Evolutionary conservation across 2,113 vertebrate species (phyloP).

Genomic region (Gallinago undulata): DNA sequence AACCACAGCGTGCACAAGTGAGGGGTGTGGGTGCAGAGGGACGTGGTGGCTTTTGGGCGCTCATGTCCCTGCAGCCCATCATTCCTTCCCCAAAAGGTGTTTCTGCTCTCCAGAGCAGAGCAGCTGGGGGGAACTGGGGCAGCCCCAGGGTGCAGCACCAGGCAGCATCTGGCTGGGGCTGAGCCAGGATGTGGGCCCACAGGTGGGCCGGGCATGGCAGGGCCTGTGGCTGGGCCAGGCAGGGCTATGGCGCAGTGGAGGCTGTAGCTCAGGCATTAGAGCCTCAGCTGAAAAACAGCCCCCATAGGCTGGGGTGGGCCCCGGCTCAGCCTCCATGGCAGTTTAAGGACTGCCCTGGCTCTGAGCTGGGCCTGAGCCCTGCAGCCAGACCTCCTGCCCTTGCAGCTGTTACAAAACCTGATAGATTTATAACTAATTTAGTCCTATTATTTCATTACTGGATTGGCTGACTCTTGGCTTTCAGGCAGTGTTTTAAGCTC

Average conservation of each 20-base stretch:
- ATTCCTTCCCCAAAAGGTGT: background rate
- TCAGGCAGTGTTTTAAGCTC: background rate
- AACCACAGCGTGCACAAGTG: background rate
- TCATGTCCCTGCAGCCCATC: background rate
- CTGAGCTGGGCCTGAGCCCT: background rate
- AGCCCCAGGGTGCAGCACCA: background rate
- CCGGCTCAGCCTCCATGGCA: accelerated
- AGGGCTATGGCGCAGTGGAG: accelerated
- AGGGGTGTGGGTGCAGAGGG: background rate
- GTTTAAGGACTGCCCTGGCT: accelerated
- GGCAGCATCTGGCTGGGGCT: background rate
- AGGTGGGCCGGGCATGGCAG: too few species aligned
- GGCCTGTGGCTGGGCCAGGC: background rate
- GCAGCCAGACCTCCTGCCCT: background rate
- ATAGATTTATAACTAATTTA: background rate
- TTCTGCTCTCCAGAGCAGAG: background rate
- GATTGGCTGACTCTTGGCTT: background rate
- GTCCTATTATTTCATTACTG: background rate
- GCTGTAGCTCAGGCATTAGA: background rate
- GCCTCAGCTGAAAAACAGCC: background rate
- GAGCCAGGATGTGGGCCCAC: accelerated
- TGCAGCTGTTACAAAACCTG: background rate
- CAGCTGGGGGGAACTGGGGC: accelerated
- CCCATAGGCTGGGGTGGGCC: background rate
- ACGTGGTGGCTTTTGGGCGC: background rate